These are phyloP conservation scores for Poecilia wingei DNA, from an alignment of 2,797 vertebrate genomes.

Conservation along the genomic window DNA sequence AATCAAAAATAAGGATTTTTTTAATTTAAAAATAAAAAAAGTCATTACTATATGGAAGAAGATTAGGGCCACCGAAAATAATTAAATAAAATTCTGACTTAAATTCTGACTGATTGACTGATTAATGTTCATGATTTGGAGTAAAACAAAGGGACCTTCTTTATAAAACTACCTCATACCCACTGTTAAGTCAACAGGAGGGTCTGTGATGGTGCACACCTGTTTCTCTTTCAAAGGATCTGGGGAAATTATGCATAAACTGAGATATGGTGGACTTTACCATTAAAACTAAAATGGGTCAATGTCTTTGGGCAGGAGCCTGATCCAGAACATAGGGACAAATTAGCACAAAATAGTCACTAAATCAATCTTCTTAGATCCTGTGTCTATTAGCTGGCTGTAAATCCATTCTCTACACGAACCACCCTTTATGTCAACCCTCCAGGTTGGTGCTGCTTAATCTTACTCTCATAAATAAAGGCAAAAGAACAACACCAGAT, in stretches of 20 bases:
- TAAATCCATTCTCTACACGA: constrained; percentile 41
- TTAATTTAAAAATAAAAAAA: not conserved
- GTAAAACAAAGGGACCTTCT: not conserved
- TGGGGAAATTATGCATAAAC: not conserved
- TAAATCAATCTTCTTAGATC: not conserved
- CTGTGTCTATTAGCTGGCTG: not conserved
- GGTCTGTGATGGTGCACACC: not conserved
- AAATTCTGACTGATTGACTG: not conserved
- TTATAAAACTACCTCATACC: not conserved
- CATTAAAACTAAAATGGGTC: not conserved
- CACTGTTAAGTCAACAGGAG: not conserved
- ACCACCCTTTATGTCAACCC: constrained; percentile 36
- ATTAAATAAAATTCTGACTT: too few relatives aligned
- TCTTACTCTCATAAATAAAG: constrained; percentile 28
- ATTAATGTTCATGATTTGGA: not conserved
- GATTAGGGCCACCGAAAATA: too few relatives aligned
- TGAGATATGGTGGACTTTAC: not conserved
- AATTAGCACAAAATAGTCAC: not conserved
- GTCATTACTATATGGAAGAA: not conserved
- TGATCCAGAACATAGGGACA: not conserved
- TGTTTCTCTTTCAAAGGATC: not conserved
- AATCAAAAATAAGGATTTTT: not conserved
- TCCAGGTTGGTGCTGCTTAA: constrained; percentile 35
- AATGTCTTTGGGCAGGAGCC: not conserved
- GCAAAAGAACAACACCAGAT: constrained; percentile 41